Percentiles rank a stretch among this genome's conserved stretches.
phyloP scores from a whole-genome alignment of 2,113 vertebrate genomes.

The Melanocharis versteri region DNA sequence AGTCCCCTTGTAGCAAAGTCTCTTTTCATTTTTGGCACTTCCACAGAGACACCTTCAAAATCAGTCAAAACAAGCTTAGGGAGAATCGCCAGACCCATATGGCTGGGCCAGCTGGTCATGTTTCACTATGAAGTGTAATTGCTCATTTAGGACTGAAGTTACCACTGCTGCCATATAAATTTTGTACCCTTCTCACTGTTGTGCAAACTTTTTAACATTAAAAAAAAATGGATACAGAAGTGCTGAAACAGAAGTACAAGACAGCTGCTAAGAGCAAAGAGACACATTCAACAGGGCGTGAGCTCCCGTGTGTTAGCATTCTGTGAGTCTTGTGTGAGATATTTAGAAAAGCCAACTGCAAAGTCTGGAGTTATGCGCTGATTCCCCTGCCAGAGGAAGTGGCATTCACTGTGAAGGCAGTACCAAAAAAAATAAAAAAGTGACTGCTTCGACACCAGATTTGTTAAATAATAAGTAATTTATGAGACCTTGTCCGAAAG shows the following conservation, averaged over 20 bases:
- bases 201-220: neutral
- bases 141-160: neutral
- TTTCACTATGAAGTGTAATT: neutral
- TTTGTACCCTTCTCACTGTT: neutral
- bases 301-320: neutral
- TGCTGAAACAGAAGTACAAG: neutral
- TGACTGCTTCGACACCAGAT: neutral
- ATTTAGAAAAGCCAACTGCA: neutral
- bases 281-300: neutral
- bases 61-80: neutral
- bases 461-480: neutral
- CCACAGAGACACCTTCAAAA: slow-evolving; percentile 1
- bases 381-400: neutral
- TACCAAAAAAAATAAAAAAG: neutral
- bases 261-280: neutral
- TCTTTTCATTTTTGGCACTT: neutral
- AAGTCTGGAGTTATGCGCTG: neutral
- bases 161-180: neutral
- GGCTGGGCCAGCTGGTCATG: neutral
- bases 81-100: neutral
- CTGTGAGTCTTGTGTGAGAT: neutral
- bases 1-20: neutral
- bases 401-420: neutral
- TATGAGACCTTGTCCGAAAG: neutral
- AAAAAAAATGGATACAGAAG: neutral